Percentiles rank a stretch among this genome's conserved stretches.
These are phyloP conservation scores for Andrena dorsata DNA, from an alignment of 2,888 invertebrate genomes.

Conservation along the genomic window DNA sequence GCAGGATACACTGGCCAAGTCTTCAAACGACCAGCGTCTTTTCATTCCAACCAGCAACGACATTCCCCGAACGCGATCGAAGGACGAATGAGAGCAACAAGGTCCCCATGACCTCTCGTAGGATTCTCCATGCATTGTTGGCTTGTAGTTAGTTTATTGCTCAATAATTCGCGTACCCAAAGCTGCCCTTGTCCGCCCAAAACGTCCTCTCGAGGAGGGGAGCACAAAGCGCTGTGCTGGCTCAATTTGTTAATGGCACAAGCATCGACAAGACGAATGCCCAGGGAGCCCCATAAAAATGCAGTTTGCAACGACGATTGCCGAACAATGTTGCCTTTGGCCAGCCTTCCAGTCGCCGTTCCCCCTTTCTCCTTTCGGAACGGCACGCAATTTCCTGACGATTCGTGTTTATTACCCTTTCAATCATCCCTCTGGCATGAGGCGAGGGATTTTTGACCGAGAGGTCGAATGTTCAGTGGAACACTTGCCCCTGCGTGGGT, in stretches of 20 bases:
- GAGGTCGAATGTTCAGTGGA: neutral
- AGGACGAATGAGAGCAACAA: slow-evolving; percentile 25
- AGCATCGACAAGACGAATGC: slow-evolving; percentile 26
- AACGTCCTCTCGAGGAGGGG: neutral
- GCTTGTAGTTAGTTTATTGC: slow-evolving; percentile 45
- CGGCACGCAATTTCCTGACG: slow-evolving; percentile 31
- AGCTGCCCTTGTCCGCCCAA: neutral
- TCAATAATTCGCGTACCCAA: slow-evolving; percentile 50
- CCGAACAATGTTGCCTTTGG: slow-evolving; percentile 32
- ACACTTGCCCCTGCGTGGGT: neutral
- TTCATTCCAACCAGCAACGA: too few species aligned
- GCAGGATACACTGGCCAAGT: too few species aligned
- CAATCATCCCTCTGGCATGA: neutral
- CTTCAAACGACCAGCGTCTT: too few species aligned
- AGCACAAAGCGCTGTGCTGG: slow-evolving; percentile 23
- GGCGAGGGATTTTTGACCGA: slow-evolving; percentile 4
- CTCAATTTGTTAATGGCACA: slow-evolving; percentile 49
- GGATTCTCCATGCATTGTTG: neutral
- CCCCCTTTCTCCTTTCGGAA: neutral
- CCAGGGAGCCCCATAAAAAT: slow-evolving; percentile 36
- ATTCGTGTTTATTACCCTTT: slow-evolving; percentile 23
- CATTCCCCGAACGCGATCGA: neutral
- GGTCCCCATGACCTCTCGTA: neutral
- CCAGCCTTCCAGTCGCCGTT: slow-evolving; percentile 41
- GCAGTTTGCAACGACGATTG: slow-evolving; percentile 35